phyloP scores from a whole-genome alignment of 2,797 vertebrate species.

The Falco naumanni region DNA sequence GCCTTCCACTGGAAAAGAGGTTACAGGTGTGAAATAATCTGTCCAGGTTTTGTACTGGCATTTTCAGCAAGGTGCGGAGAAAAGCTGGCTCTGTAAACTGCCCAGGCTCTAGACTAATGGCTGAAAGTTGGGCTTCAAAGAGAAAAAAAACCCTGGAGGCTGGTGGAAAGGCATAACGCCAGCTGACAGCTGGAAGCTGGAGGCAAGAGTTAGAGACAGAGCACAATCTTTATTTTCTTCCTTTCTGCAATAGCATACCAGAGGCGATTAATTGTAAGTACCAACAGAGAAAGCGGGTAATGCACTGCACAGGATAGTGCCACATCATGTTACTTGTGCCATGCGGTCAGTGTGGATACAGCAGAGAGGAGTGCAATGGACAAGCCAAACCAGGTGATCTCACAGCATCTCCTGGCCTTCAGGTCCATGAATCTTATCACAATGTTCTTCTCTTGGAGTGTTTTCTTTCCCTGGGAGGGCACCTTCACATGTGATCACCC shows the following conservation, averaged over 20 bases:
- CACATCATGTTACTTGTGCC: not conserved
- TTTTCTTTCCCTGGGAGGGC: accelerated
- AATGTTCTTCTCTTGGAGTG: not conserved
- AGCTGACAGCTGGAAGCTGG: not conserved
- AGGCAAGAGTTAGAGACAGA: not conserved
- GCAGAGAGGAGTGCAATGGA: not conserved
- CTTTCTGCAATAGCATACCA: not conserved
- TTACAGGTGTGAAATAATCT: not conserved
- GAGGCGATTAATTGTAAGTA: not conserved
- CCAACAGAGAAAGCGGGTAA: not conserved
- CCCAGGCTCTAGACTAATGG: not conserved
- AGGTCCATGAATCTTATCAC: not conserved
- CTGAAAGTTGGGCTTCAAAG: not conserved
- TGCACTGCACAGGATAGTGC: not conserved
- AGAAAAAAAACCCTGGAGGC: not conserved
- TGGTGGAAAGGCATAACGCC: not conserved
- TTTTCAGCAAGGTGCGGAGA: not conserved
- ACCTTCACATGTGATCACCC: not conserved
- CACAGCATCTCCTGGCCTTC: not conserved
- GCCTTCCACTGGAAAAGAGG: not conserved
- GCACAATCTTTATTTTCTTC: not conserved
- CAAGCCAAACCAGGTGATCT: not conserved
- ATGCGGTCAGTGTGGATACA: accelerated
- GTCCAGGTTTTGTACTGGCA: not conserved
- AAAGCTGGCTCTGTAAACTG: not conserved